These are phyloP conservation scores for Cavia porcellus DNA, from an alignment of 2,113 vertebrate species.

Conservation along the genomic window DNA sequence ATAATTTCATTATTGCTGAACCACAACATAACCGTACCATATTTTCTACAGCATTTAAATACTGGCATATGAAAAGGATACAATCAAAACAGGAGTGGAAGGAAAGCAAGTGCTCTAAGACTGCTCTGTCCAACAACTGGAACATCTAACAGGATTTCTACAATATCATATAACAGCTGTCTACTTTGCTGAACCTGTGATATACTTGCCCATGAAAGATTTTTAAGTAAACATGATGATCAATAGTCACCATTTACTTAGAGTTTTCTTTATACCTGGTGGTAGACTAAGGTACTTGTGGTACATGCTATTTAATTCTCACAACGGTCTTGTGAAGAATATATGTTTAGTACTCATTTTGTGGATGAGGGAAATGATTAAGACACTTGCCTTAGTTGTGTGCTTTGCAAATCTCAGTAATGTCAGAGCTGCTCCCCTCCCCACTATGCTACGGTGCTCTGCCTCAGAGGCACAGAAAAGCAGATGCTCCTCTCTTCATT, in stretches of 20 bases:
- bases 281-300: not conserved
- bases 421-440: not conserved
- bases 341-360: not conserved
- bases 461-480: not conserved
- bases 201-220: not conserved
- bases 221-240: conserved; percentile 39
- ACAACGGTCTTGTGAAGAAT: not conserved
- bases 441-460: not conserved
- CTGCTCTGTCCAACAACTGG: not conserved
- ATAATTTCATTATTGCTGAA: conserved; percentile 2
- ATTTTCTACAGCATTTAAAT: conserved; percentile 41
- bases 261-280: not conserved
- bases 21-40: not conserved
- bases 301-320: conserved; percentile 18
- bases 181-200: conserved; percentile 36
- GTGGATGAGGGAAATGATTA: conserved; percentile 1
- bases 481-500: not conserved
- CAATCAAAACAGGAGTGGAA: conserved; percentile 52
- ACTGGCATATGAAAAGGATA: not conserved
- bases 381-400: not conserved
- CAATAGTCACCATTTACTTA: conserved; percentile 12
- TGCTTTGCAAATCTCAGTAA: not conserved
- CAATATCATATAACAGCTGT: conserved; percentile 43
- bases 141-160: conserved; percentile 43
- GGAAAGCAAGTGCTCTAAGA: not conserved